Evolutionary conservation across 2,888 invertebrate genomes (phyloP), one percentile per base, ranked within the genome.

Genomic region (Phalera bucephala): DNA sequence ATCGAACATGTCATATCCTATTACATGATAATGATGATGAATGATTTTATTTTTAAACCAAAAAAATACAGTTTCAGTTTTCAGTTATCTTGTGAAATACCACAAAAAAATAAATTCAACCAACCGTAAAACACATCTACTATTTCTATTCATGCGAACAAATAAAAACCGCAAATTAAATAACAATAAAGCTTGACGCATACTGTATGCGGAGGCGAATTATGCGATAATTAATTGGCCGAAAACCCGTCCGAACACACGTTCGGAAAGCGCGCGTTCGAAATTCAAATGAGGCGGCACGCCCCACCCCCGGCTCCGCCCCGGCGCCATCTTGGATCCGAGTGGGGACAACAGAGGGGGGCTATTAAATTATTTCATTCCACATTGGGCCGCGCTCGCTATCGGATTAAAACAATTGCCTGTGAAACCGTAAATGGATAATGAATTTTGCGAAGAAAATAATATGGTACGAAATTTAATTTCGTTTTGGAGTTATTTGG

Each of bases 401-500:
- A 87, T 86, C 84, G 84, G 88, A 89, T 89, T 88, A 87, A 85
- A 87, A 84, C 86, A 88, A 89, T 89, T 88, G 88, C 87, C 85
- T 80, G 79, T 74, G 73, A 83, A 81, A 83, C 81, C 80, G 78
- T 87, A 86, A 88, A 88, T 82, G 85, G 83, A 85, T 87, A 86
- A 88, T 85, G 81, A 84, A 85, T 86, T 86, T 84, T 75, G 75
- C 70, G 78, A 78, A 79, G 80, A 81, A 83, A 85, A 85, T 86
- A 80, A 81, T 83, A 75, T 77, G 72, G 71, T 69, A 72, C 65
- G 69, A 70, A 77, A 80, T 83, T 80, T 76, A 72, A 78, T 82
- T 79, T 75, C 62, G 53, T 56, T 61, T 46, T 3, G 40, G 48
- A 67, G 54, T 40, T 44, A 45, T 49, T 36, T 45, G 53, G 50